Percentiles rank a stretch among this genome's conserved stretches.
phyloP scores from a whole-genome alignment of 53 echinoderm and acorn worm species.

The Crossaster papposus region DNA sequence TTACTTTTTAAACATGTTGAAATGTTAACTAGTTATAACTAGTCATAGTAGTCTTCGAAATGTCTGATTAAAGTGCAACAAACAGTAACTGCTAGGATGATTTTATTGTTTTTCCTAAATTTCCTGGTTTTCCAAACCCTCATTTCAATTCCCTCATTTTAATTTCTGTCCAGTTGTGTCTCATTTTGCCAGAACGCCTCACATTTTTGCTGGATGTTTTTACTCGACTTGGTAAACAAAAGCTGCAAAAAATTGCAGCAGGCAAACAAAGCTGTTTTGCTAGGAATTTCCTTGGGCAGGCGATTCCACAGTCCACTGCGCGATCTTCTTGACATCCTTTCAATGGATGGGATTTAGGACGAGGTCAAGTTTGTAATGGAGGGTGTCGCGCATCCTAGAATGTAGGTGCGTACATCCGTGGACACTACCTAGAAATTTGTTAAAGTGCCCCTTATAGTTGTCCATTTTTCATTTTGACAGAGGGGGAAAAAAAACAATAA shows the following conservation, averaged over 20 bases:
- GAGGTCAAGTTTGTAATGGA: constrained; percentile 13
- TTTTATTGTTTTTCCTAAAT: too few relatives aligned
- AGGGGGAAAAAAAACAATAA: too few relatives aligned
- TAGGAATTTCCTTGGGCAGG: constrained; percentile 1
- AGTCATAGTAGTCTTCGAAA: too few relatives aligned
- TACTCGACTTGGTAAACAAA: not conserved
- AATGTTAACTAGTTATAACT: too few relatives aligned
- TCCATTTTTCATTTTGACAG: too few relatives aligned
- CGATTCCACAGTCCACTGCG: not conserved
- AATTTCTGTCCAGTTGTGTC: too few relatives aligned
- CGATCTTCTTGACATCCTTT: constrained; percentile 7
- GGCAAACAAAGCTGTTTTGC: not conserved
- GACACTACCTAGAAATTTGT: not conserved
- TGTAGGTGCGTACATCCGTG: not conserved
- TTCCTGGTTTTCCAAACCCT: too few relatives aligned
- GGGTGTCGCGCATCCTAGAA: not conserved
- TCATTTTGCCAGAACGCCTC: too few relatives aligned
- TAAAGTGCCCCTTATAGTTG: not conserved
- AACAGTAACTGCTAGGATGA: too few relatives aligned
- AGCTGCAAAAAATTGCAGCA: not conserved
- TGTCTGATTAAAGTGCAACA: too few relatives aligned
- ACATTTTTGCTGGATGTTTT: not conserved
- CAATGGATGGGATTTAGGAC: constrained; percentile 1
- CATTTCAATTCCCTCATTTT: too few relatives aligned
- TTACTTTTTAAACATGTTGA: too few relatives aligned